phyloP scores from a whole-genome alignment of 2,797 vertebrate genomes.

The Sciurus carolinensis region DNA sequence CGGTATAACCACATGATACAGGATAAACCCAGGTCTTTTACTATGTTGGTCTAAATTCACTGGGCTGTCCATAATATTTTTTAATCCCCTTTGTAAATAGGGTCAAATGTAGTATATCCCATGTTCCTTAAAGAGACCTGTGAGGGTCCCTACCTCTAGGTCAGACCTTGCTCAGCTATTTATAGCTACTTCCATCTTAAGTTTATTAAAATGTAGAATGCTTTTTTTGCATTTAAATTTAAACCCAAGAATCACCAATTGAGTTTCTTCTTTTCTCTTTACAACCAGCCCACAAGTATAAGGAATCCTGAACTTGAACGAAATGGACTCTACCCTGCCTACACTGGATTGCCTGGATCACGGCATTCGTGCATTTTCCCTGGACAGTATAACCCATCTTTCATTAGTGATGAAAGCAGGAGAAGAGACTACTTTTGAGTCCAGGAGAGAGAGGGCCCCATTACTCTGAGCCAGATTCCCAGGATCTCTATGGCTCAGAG shows the following conservation, averaged over 20 bases:
- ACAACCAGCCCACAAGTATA: slow-evolving; percentile 93
- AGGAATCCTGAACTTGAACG: slow-evolving; percentile 97
- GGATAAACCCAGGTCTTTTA: slow-evolving; percentile 21
- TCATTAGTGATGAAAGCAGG: slow-evolving; percentile 96
- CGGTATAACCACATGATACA: background rate
- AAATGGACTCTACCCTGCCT: slow-evolving; percentile 95
- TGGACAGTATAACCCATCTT: slow-evolving; percentile 98
- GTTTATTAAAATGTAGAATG: slow-evolving; percentile 11
- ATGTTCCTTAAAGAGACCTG: background rate
- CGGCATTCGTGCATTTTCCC: slow-evolving; percentile 99
- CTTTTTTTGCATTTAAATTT: slow-evolving; percentile 29
- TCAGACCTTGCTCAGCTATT: background rate
- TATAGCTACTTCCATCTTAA: background rate
- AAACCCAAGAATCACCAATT: slow-evolving; percentile 65
- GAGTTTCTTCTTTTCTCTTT: slow-evolving; percentile 70
- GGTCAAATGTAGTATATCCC: background rate
- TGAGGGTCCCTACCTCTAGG: background rate
- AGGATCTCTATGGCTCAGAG: slow-evolving; percentile 59
- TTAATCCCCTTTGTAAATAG: background rate
- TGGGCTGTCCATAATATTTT: background rate
- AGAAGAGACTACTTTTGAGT: slow-evolving; percentile 97
- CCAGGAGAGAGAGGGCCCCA: slow-evolving; percentile 59
- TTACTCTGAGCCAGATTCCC: slow-evolving; percentile 69
- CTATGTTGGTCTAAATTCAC: background rate
- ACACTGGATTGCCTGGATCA: slow-evolving; percentile 96